Conservation (phyloP, 1,140 invertebrate species). For the Himalopsyche phryganea region DNA sequence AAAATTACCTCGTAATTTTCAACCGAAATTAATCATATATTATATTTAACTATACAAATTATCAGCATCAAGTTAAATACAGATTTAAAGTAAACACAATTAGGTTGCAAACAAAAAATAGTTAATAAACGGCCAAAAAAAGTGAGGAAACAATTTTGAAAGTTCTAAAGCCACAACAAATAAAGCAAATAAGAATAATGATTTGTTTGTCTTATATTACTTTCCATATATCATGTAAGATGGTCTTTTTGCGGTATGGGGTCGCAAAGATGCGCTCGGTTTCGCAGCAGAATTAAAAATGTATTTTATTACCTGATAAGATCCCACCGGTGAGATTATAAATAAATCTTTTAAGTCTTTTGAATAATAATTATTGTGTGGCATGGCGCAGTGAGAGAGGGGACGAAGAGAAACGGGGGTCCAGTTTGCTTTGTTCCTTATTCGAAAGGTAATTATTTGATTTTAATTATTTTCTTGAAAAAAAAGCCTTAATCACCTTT, state of each 20-base stretch:
- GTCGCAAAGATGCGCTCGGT: constrained; percentile 24
- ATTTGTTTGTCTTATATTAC: too few relatives aligned
- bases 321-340: constrained; percentile 35
- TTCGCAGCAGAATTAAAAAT: constrained; percentile 34
- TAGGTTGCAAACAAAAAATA: too few relatives aligned
- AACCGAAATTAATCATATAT: too few relatives aligned
- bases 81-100: too few relatives aligned
- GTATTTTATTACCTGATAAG: constrained; percentile 37
- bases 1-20: too few relatives aligned
- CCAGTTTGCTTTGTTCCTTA: constrained; percentile 27
- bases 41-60: too few relatives aligned
- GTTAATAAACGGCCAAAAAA: too few relatives aligned
- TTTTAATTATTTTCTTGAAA: constrained; percentile 34
- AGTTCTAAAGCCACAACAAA: too few relatives aligned
- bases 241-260: neutral
- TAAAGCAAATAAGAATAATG: too few relatives aligned
- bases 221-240: too few relatives aligned
- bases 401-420: neutral
- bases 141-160: too few relatives aligned
- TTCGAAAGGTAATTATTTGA: constrained; percentile 34
- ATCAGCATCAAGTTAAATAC: too few relatives aligned
- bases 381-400: neutral
- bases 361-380: constrained; percentile 36
- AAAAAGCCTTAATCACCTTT: constrained; percentile 29
- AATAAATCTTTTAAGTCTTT: constrained; percentile 36